Conservation (phyloP, 2,113 vertebrate species). For the Neomonachus schauinslandi region DNA sequence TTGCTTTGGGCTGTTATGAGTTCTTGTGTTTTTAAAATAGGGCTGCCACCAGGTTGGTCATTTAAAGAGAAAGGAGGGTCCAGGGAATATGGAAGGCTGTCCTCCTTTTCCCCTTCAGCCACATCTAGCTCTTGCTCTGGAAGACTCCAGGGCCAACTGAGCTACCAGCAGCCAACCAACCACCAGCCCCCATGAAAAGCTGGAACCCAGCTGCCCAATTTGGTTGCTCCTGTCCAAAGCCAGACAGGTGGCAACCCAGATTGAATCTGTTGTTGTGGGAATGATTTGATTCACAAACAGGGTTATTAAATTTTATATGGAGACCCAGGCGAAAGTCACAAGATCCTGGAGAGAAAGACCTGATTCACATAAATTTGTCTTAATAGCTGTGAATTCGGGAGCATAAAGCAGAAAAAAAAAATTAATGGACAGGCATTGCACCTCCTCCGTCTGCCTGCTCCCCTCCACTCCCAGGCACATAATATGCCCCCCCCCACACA, state of each 20-base stretch:
- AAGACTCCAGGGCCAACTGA: slow-evolving; percentile 53
- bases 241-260: slow-evolving; percentile 88
- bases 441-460: slow-evolving; percentile 64
- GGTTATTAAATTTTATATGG: slow-evolving; percentile 90
- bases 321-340: slow-evolving; percentile 86
- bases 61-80: slow-evolving; percentile 43
- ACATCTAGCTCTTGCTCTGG: background rate
- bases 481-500: background rate
- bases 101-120: background rate
- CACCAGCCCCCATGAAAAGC: slow-evolving; percentile 52
- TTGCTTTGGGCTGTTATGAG: slow-evolving; percentile 70
- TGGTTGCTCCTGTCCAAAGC: slow-evolving; percentile 79
- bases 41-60: slow-evolving; percentile 55
- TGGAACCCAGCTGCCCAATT: slow-evolving; percentile 75
- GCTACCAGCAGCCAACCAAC: slow-evolving; percentile 52
- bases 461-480: slow-evolving; percentile 21
- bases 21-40: slow-evolving; percentile 59
- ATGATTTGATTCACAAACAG: slow-evolving; percentile 89
- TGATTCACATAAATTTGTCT: slow-evolving; percentile 87
- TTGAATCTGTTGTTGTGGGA: slow-evolving; percentile 87
- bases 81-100: slow-evolving; percentile 30
- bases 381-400: slow-evolving; percentile 83
- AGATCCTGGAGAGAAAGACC: slow-evolving; percentile 85
- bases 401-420: slow-evolving; percentile 82
- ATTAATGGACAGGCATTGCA: slow-evolving; percentile 85